Evolutionary conservation across 2,113 vertebrate species (phyloP).

Genomic region (Semnornis frantzii): DNA sequence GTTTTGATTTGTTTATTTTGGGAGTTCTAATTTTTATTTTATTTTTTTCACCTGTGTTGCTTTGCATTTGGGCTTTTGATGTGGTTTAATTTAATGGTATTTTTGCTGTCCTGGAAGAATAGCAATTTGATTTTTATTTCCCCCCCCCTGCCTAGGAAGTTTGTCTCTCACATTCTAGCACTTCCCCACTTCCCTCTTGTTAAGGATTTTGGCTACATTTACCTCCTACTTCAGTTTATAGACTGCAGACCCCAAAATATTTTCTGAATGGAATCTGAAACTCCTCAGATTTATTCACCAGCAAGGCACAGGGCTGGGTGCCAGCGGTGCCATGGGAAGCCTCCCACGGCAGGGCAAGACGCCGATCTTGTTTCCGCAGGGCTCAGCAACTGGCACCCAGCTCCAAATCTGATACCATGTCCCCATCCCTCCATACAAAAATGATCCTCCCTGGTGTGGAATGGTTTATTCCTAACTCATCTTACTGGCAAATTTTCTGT

Average conservation of each 20-base stretch:
- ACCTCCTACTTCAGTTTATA: neutral
- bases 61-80: conserved; percentile 29
- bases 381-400: neutral
- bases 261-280: neutral
- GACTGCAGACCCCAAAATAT: neutral
- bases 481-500: neutral
- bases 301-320: fast-evolving
- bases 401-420: neutral
- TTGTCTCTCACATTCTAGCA: neutral
- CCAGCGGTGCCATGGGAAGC: neutral
- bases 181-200: neutral
- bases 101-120: neutral
- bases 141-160: neutral
- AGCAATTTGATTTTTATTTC: neutral
- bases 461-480: neutral
- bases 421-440: neutral
- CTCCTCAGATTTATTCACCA: neutral
- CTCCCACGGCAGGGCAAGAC: fast-evolving
- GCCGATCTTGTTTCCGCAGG: neutral
- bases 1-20: conserved; percentile 31
- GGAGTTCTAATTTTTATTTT: neutral
- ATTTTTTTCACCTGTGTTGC: neutral
- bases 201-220: neutral
- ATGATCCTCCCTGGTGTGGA: neutral
- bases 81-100: neutral